Evolutionary conservation across 2,888 invertebrate species (phyloP).

Genomic region (Agonopterix subpropinquella): DNA sequence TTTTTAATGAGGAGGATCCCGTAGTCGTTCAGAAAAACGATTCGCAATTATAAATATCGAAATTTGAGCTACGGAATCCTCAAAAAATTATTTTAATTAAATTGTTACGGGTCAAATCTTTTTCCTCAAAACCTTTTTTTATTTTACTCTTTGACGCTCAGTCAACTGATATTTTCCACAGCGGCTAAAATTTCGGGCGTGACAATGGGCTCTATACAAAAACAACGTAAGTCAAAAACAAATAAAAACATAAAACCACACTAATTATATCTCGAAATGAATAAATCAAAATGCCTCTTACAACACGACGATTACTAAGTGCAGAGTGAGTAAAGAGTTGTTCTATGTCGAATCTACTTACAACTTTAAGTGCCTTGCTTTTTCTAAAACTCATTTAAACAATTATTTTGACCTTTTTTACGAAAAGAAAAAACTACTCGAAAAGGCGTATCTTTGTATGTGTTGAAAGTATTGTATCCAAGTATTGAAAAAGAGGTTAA

Average conservation of each 20-base stretch:
- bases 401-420: too few relatives aligned
- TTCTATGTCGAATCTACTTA: constrained; percentile 59
- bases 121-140: too few relatives aligned
- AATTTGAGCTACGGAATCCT: constrained; percentile 57
- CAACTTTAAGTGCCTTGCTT: constrained; percentile 30
- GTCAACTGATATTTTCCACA: neutral
- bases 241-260: constrained; percentile 67
- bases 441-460: too few relatives aligned
- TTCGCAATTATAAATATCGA: constrained; percentile 25
- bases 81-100: constrained; percentile 13
- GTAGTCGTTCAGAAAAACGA: constrained; percentile 36
- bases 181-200: constrained; percentile 2
- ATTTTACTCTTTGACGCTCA: neutral
- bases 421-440: too few relatives aligned
- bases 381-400: neutral
- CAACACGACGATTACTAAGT: constrained; percentile 75
- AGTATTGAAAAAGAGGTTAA: too few relatives aligned
- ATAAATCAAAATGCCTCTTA: constrained; percentile 67
- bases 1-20: constrained; percentile 52
- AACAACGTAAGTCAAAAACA: constrained; percentile 48
- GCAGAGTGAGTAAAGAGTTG: constrained; percentile 60
- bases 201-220: constrained; percentile 38
- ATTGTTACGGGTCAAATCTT: neutral
- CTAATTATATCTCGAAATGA: constrained; percentile 72
- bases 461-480: too few relatives aligned